Base-by-base conservation (phyloP, 2,888 invertebrate species). In the Sinentomon sp. region DNA sequence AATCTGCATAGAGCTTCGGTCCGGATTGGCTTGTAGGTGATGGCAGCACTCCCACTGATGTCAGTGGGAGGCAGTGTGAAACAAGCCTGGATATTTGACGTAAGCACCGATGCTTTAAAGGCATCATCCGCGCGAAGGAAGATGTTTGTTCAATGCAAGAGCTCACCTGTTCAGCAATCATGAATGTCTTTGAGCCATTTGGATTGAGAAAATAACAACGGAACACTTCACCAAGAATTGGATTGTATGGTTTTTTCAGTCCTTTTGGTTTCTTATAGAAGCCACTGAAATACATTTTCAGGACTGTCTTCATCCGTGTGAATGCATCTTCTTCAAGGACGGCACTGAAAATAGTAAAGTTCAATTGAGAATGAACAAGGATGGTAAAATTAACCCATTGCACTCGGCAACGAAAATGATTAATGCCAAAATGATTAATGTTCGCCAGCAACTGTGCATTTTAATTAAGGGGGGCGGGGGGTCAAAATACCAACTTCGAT, bases 211-310 rank as follows among this genome's bases (percentile, higher is more conserved):
- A 89, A 51, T 68, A 80, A 47, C 87, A 87, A 1, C 87, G 63
- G 56, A 82, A 87, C 2, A 70, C 72, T 56, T 87, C 87, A 0
- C 87, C 87, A 29, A 89, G 61, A 32, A 87, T 77, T 0, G 87
- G 87, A 59, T 89, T 89, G 51, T 87, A 89, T 0, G 87, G 87
- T 51, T 89, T 89, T 54, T 87, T 89, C 28, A 87, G 59, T 4
- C 87, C 87, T 53, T 78, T 80, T 1, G 87, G 87, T 51, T 89
- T 87, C 45, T 83, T 74, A 54, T 87, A 80, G 49, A 87, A 68
- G 2, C 87, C 85, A 0, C 83, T 83, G 18, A 87, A 60, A 55
- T 87, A 89, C 82, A 83, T 87, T 45, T 71, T 66, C 0, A 80
- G 71, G 2, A 89, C 71, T 16, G 63, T 60, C 49, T 80, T 80